These are phyloP conservation scores for Burhinus oedicnemus DNA, from an alignment of 2,113 vertebrate genomes.

Conservation along the genomic window DNA sequence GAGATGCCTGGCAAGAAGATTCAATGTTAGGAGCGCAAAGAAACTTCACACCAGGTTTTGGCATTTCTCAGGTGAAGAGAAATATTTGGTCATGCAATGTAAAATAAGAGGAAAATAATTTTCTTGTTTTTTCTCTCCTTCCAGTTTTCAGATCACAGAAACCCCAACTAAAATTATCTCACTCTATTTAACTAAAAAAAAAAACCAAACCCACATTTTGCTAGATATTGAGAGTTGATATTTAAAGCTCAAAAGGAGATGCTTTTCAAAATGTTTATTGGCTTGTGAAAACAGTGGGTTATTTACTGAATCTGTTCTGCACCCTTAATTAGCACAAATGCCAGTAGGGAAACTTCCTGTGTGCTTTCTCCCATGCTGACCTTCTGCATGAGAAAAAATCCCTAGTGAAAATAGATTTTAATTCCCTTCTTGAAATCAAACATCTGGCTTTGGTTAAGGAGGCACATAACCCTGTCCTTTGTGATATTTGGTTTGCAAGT, in stretches of 20 bases:
- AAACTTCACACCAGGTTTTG: not conserved
- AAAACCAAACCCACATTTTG: not conserved
- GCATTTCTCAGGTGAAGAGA: not conserved
- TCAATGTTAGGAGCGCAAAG: not conserved
- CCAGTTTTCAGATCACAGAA: constrained; percentile 13
- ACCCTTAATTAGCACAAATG: constrained; percentile 46
- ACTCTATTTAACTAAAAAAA: not conserved
- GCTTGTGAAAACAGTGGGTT: constrained; percentile 24
- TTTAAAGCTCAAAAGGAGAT: constrained; percentile 10
- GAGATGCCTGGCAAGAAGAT: not conserved
- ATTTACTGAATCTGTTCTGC: constrained; percentile 30
- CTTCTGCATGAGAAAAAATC: constrained; percentile 45
- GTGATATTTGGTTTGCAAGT: not conserved
- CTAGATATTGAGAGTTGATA: not conserved
- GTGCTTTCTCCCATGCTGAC: constrained; percentile 11
- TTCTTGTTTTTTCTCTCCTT: not conserved
- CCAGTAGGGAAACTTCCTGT: constrained; percentile 50
- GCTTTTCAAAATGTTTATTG: constrained; percentile 34
- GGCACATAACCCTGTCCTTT: not conserved
- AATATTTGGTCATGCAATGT: not conserved
- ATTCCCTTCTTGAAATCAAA: constrained; percentile 39
- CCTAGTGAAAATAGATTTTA: constrained; percentile 33
- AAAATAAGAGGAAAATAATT: not conserved
- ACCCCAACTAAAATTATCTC: not conserved
- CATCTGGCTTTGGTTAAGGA: constrained; percentile 46